Evolutionary conservation across 2,888 invertebrate species (phyloP).

Genomic region (Synergus laeviventris): DNA sequence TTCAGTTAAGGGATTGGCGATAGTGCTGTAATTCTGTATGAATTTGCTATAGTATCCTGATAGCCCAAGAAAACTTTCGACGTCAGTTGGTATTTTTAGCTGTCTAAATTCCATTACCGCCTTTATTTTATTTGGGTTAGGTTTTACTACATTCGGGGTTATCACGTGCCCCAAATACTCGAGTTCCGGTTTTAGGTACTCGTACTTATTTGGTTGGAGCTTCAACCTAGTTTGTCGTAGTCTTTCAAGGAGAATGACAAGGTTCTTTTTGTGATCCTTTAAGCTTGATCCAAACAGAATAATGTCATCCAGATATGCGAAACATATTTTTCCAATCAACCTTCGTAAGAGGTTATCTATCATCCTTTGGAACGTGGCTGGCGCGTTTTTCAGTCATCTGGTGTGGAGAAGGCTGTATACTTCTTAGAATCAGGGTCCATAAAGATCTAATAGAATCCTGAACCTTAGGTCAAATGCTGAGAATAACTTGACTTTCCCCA

Average conservation of each 20-base stretch:
- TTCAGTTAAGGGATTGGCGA: constrained; percentile 20
- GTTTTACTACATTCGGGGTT: neutral
- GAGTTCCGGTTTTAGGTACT: constrained; percentile 30
- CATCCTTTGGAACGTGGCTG: constrained; percentile 39
- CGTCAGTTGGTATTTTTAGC: neutral
- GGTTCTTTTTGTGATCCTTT: too few species aligned
- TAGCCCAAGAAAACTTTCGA: neutral
- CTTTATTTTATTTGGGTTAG: constrained; percentile 8
- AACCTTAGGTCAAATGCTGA: constrained; percentile 55
- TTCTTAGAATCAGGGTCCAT: constrained; percentile 33
- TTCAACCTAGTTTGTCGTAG: constrained; percentile 7
- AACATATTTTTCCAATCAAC: too few species aligned
- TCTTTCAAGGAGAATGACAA: constrained; percentile 4
- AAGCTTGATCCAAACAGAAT: too few species aligned
- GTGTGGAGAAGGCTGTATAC: constrained; percentile 45
- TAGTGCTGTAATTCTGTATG: constrained; percentile 11
- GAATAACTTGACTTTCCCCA: constrained; percentile 54
- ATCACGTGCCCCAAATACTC: constrained; percentile 4
- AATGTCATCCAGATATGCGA: too few species aligned
- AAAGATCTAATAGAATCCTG: constrained; percentile 58
- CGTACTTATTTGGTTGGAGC: constrained; percentile 27
- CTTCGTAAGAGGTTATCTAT: too few species aligned
- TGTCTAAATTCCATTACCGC: constrained; percentile 25
- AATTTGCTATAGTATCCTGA: constrained; percentile 5
- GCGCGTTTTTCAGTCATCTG: constrained; percentile 29